Conservation (phyloP, 2,113 vertebrate species). For the Scortum barcoo region DNA sequence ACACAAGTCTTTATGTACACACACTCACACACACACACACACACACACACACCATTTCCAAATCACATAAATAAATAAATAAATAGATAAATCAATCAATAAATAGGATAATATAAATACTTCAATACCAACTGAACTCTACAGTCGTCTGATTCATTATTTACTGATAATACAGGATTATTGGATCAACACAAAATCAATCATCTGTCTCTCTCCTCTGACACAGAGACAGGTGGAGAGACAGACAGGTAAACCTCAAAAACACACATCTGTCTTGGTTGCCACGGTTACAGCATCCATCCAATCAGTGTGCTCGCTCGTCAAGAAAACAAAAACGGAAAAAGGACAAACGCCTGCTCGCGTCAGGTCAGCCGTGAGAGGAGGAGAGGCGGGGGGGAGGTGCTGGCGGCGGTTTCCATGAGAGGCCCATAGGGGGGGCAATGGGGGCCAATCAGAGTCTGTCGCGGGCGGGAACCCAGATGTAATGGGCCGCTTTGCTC, state of each 20-base stretch:
- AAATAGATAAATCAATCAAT: slow-evolving; percentile 64
- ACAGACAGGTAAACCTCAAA: neutral
- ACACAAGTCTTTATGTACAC: slow-evolving; percentile 74
- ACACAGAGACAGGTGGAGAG: neutral
- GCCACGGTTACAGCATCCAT: slow-evolving; percentile 6
- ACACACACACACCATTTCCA: slow-evolving; percentile 57
- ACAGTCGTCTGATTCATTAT: slow-evolving; percentile 48
- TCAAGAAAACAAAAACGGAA: slow-evolving; percentile 17
- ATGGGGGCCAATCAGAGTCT: slow-evolving; percentile 86
- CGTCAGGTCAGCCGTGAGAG: neutral
- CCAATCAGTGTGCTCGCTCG: neutral
- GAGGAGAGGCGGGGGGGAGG: neutral
- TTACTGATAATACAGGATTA: slow-evolving; percentile 52
- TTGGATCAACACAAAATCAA: slow-evolving; percentile 11
- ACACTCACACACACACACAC: slow-evolving; percentile 42
- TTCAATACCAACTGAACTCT: slow-evolving; percentile 47
- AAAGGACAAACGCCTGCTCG: slow-evolving; percentile 24
- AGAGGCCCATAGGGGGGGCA: neutral
- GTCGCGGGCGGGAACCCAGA: slow-evolving; percentile 90
- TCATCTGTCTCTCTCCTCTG: neutral
- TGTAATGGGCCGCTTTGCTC: slow-evolving; percentile 94
- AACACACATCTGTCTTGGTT: neutral
- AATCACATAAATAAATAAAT: slow-evolving; percentile 61
- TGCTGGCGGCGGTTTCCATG: neutral
- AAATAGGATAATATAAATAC: slow-evolving; percentile 73